Evolutionary conservation across 2,797 vertebrate species (phyloP), one percentile per base, ranked within the genome.

Genomic region (Cyclura pinguis): DNA sequence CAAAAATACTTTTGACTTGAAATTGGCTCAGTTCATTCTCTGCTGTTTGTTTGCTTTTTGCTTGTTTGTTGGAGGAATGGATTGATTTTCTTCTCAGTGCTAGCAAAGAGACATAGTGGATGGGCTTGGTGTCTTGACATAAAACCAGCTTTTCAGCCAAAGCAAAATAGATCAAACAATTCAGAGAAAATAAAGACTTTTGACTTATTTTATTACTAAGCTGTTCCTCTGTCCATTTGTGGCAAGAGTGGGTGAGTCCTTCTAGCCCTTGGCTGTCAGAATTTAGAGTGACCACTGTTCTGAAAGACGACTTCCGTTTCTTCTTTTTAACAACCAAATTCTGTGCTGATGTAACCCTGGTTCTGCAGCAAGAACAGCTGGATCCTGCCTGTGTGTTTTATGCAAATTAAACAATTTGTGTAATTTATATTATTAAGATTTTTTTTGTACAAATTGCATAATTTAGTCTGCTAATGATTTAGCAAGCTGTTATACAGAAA

Each of bases 21-120:
- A 42, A 88, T 52, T 69, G 85, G 69, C 85, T 0, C 0, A 13
- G 50, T 0, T 0, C 0, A 20, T 67, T 57, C 9, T 1, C 35
- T 88, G 27, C 59, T 62, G 5, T 69, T 69, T 69, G 29, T 69
- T 69, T 69, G 22, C 67, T 69, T 69, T 69, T 32, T 69, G 82
- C 74, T 50, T 88, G 67, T 77, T 85, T 64, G 64, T 50, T 64
- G 4, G 84, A 55, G 59, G 55, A 85, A 50, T 80, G 74, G 87
- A 84, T 72, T 14, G 47, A 59, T 87, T 85, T 86, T 67, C 13
- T 72, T 76, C 81, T 88, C 0, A 89, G 50, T 89, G 81, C 86
- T 27, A 84, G 88, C 82, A 88, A 62, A 88, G 27, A 82, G 67
- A 91, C 89, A 76, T 12, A 50, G 42, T 24, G 76, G 86, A 38